Evolutionary conservation across 2,888 invertebrate species (phyloP).

Genomic region (Melinaea menophilus): DNA sequence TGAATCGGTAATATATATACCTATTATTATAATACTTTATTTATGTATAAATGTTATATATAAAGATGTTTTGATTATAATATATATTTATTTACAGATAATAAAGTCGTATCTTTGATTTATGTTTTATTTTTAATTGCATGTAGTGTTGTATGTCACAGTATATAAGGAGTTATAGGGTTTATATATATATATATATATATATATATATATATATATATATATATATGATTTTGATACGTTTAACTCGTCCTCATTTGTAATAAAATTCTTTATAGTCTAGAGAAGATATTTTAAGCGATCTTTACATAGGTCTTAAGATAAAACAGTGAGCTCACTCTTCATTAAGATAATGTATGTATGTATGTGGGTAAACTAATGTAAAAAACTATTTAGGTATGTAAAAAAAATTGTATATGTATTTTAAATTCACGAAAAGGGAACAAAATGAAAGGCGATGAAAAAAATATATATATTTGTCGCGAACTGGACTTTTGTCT

Average conservation of each 20-base stretch:
- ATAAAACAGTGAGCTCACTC: constrained; percentile 21
- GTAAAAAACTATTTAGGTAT: no score
- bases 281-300: neutral
- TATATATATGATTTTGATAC: no score
- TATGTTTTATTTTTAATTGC: constrained; percentile 43
- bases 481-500: constrained; percentile 46
- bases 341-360: constrained; percentile 14
- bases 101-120: constrained; percentile 25
- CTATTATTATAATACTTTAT: no score
- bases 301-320: constrained; percentile 3
- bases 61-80: constrained; percentile 28
- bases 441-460: neutral
- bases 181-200: neutral
- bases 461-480: neutral
- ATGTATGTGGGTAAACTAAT: neutral
- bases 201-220: neutral
- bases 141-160: constrained; percentile 26
- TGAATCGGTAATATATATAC: no score
- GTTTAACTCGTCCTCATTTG: constrained; percentile 6
- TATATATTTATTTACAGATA: constrained; percentile 41
- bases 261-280: neutral
- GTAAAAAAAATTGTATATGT: constrained; percentile 4
- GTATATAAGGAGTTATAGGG: neutral
- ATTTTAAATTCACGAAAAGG: neutral
- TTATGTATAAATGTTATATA: constrained; percentile 6